A percentile compares a stretch with the other conserved stretches of the same genome.
Evolutionary conservation across 1,140 invertebrate species (phyloP).

Genomic region (Drosophila kepulauana): DNA sequence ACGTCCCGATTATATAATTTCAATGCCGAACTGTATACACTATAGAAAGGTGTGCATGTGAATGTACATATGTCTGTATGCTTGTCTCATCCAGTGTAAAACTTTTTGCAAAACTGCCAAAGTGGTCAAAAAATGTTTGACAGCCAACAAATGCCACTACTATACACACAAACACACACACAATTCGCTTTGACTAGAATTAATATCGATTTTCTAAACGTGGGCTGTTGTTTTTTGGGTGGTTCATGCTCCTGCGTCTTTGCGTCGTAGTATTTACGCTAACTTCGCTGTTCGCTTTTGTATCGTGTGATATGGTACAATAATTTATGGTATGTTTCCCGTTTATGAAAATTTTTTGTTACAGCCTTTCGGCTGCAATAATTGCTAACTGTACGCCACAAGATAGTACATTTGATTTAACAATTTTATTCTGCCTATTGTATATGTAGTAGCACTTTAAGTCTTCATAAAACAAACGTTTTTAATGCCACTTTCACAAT

Average conservation of each 20-base stretch:
- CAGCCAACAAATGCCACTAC: constrained; percentile 11
- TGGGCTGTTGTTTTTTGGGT: constrained; percentile 34
- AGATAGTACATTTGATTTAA: constrained; percentile 72
- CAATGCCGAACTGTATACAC: constrained; percentile 6
- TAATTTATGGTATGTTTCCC: constrained; percentile 22
- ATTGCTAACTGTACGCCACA: constrained; percentile 70
- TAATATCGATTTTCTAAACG: constrained; percentile 58
- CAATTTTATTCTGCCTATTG: constrained; percentile 55
- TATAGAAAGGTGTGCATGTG: neutral
- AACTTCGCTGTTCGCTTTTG: constrained; percentile 7
- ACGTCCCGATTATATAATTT: constrained; percentile 38
- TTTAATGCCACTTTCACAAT: constrained; percentile 44
- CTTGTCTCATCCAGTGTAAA: constrained; percentile 13
- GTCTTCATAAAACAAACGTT: constrained; percentile 22
- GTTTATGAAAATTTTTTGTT: constrained; percentile 31
- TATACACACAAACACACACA: constrained; percentile 16
- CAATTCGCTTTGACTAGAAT: constrained; percentile 53
- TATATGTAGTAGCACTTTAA: constrained; percentile 37
- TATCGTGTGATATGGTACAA: constrained; percentile 17
- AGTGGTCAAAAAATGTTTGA: constrained; percentile 20
- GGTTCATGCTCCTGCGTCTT: constrained; percentile 19
- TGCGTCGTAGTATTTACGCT: constrained; percentile 18
- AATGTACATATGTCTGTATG: neutral
- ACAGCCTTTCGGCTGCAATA: constrained; percentile 61
- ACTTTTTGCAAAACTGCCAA: constrained; percentile 12